Evolutionary conservation across 2,113 vertebrate genomes (phyloP).

Genomic region (Istiophorus platypterus): DNA sequence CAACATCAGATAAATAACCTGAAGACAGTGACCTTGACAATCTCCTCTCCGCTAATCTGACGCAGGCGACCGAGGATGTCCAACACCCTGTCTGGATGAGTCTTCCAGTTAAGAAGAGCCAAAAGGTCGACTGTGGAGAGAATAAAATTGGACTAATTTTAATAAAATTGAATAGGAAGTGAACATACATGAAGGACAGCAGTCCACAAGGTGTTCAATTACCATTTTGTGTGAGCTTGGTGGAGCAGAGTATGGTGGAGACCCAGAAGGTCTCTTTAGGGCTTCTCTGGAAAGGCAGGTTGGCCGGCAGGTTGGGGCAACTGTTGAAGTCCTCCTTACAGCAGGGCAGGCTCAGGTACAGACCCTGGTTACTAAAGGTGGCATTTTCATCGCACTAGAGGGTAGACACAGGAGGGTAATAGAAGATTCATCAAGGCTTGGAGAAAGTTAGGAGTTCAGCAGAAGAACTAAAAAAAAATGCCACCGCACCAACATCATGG

Average conservation of each 20-base stretch:
- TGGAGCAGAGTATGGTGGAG: constrained; percentile 95
- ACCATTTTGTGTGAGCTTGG: constrained; percentile 98
- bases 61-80: constrained; percentile 93
- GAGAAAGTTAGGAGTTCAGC: not conserved
- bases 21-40: constrained; percentile 89
- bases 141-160: not conserved
- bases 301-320: constrained; percentile 93
- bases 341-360: constrained; percentile 96
- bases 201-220: constrained; percentile 7
- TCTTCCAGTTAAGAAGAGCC: constrained; percentile 96
- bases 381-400: constrained; percentile 94
- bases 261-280: constrained; percentile 96
- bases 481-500: not conserved
- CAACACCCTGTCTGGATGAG: constrained; percentile 94
- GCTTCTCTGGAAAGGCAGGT: constrained; percentile 96
- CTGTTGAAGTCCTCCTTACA: constrained; percentile 96
- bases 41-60: constrained; percentile 95
- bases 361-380: constrained; percentile 95
- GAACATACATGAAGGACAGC: not conserved
- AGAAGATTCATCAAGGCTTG: not conserved
- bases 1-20: constrained; percentile 12
- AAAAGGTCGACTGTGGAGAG: constrained; percentile 90
- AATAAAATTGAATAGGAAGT: not conserved
- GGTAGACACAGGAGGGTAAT: not conserved
- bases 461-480: not conserved